Base-by-base conservation (phyloP, 2,888 invertebrate species). In the Heteropelma amictum region DNA sequence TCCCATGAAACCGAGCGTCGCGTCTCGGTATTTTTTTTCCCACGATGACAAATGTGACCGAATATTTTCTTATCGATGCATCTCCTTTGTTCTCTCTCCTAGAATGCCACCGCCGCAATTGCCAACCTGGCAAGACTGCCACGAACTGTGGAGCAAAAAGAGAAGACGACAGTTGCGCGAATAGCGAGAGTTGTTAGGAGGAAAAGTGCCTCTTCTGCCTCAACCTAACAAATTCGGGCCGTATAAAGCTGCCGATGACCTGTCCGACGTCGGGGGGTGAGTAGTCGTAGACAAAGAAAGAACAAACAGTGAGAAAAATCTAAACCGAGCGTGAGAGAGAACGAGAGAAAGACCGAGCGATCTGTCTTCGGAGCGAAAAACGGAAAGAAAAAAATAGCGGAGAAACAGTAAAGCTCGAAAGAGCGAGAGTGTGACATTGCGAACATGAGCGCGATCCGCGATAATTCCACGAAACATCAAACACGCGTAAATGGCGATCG, bases 111-210 rank as follows among this genome's bases (percentile, higher is more conserved):
- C 94, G 0, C 95, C 96, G 0, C 93, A 94, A 88, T 90, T 99
- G 79, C 98, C 98, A 0, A 96, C 95, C 28, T 97, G 97, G 94
- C 98, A 99, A 90, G 99, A 99, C 90, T 99, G 99, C 89, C 99
- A 99, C 91, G 99, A 99, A 90, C 92, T 99, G 86, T 99, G 99
- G 98, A 97, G 97, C 84, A 99, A 99, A 90, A 96, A 96, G 88
- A 93, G 97, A n/a, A 93, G 97, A 81, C 92, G 94, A 28, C 95
- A 95, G 88, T 92, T 95, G 86, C 92, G 95, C 47, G 96, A 96
- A 84, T 95, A 95, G 86, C 93, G 93, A 83, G 93, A 93, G 79
- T 84, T 80, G 42, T 60, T 74, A 49, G 80, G 76, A 73, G 85
- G 86, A 76, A 86, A 84, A 79, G 78, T 86, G 64, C 83, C 88